Conservation (phyloP, 1,140 invertebrate species). For the Drosophila lini region DNA sequence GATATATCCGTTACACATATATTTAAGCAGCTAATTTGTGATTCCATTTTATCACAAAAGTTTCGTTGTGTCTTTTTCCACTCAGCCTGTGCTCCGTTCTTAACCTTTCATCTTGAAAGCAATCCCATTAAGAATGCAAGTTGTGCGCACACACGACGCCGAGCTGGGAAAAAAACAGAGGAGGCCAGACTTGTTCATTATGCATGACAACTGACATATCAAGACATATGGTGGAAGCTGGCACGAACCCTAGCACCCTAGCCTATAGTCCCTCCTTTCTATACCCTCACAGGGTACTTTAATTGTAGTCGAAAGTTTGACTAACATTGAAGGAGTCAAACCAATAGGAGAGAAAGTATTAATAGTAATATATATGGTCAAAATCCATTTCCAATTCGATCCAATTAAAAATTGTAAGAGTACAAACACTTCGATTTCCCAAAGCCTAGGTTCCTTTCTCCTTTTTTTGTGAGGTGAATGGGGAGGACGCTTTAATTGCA, state of each 20-base stretch:
- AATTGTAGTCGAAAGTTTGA: neutral
- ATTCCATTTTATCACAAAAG: conserved; percentile 41
- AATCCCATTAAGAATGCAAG: conserved; percentile 61
- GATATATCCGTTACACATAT: conserved; percentile 5
- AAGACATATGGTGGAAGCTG: conserved; percentile 61
- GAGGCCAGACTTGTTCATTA: conserved; percentile 51
- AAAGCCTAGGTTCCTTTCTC: neutral
- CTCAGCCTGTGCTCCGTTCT: neutral
- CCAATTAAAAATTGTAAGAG: neutral
- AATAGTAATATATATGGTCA: neutral
- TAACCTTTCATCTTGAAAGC: conserved; percentile 34
- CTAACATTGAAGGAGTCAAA: neutral
- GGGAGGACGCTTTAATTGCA: conserved; percentile 66
- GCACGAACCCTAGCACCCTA: conserved; percentile 35
- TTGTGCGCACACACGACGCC: conserved; percentile 20
- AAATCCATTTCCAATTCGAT: neutral
- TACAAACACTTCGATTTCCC: neutral
- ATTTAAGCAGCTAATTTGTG: conserved; percentile 34
- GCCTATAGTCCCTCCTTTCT: conserved; percentile 38
- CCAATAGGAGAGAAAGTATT: neutral
- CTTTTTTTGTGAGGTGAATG: conserved; percentile 26
- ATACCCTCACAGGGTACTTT: neutral
- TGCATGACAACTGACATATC: conserved; percentile 76
- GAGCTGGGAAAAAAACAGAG: conserved; percentile 2
- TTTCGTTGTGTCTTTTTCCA: conserved; percentile 4